Percentiles rank a stretch among this genome's conserved stretches.
These are phyloP conservation scores for Ibidorhyncha struthersii DNA, from an alignment of 2,113 vertebrate species.

Conservation along the genomic window DNA sequence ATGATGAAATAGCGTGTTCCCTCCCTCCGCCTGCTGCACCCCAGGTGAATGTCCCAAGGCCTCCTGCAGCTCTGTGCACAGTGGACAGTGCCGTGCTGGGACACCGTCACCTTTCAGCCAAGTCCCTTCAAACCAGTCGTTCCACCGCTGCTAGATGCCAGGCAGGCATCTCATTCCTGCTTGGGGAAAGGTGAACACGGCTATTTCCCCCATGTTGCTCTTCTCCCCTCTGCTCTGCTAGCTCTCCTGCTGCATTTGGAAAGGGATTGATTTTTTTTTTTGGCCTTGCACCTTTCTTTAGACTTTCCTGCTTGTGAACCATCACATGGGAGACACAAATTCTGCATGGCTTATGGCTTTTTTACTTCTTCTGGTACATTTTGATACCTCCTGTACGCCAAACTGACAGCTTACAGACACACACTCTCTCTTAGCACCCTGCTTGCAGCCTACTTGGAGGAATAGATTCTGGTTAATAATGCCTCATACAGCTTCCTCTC, in stretches of 20 bases:
- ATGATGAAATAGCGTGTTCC: neutral
- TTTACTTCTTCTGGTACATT: neutral
- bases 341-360: neutral
- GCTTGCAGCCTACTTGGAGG: neutral
- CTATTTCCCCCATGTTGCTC: neutral
- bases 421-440: neutral
- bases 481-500: neutral
- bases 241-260: neutral
- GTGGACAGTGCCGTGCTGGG: neutral
- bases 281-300: neutral
- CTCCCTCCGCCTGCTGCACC: neutral
- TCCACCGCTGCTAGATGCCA: neutral
- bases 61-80: neutral
- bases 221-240: neutral
- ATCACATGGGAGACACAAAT: neutral
- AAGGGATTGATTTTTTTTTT: neutral
- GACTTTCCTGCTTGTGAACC: neutral
- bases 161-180: neutral
- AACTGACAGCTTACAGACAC: neutral
- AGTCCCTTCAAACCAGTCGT: neutral
- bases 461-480: neutral
- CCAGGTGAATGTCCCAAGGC: neutral
- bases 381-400: neutral
- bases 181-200: neutral
- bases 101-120: neutral